These are phyloP conservation scores for Protomyctophum bolini DNA, from an alignment of 2,113 vertebrate genomes.

Conservation along the genomic window DNA sequence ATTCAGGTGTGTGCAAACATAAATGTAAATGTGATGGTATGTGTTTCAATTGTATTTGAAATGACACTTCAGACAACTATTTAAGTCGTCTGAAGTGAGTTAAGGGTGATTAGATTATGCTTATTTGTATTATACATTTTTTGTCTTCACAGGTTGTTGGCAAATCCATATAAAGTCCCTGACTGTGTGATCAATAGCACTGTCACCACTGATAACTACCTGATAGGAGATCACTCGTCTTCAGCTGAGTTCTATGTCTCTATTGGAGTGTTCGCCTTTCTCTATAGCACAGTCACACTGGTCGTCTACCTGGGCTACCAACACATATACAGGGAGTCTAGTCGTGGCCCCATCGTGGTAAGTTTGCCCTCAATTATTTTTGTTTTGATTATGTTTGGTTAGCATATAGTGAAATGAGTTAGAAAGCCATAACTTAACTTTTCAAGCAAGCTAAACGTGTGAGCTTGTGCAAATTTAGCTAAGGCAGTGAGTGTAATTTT, in stretches of 20 bases:
- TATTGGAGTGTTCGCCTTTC: constrained; percentile 90
- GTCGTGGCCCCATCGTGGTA: constrained; percentile 84
- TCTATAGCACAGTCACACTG: constrained; percentile 87
- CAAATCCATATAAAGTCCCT: constrained; percentile 78
- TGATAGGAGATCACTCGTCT: constrained; percentile 87
- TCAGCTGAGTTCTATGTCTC: constrained; percentile 91
- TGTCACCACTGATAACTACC: constrained; percentile 27
- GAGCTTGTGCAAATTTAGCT: not conserved
- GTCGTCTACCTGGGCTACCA: constrained; percentile 91
- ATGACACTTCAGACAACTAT: too few relatives aligned
- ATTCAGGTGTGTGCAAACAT: constrained; percentile 85
- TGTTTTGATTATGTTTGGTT: constrained; percentile 10
- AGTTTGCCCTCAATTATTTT: constrained; percentile 51
- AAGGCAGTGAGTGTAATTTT: not conserved
- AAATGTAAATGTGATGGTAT: not conserved
- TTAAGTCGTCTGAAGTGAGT: not conserved
- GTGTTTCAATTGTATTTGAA: not conserved
- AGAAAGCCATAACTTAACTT: not conserved
- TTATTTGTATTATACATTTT: not conserved
- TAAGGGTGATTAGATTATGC: not conserved
- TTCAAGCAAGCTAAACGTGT: not conserved
- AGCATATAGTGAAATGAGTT: not conserved
- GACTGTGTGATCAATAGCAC: constrained; percentile 67
- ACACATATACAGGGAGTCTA: constrained; percentile 82
- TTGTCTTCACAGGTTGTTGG: constrained; percentile 76